phyloP scores from a whole-genome alignment of 1,140 invertebrate genomes.

The Apis florea region DNA sequence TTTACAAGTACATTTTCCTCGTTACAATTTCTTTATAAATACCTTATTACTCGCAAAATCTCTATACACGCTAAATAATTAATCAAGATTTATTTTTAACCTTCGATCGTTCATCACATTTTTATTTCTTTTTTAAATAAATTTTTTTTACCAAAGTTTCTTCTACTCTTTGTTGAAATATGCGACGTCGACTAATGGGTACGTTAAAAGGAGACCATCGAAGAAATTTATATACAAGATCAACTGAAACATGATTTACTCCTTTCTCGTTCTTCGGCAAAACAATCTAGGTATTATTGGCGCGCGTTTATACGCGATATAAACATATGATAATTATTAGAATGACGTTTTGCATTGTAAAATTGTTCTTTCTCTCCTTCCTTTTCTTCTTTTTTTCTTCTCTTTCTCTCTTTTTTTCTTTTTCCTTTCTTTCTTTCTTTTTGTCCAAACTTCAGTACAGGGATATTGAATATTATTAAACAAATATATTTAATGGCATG shows the following conservation, averaged over 20 bases:
- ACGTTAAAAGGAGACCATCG: constrained; percentile 31
- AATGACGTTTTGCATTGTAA: constrained; percentile 56
- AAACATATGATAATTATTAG: constrained; percentile 49
- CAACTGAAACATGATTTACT: constrained; percentile 20
- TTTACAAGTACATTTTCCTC: constrained; percentile 32
- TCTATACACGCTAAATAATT: not conserved
- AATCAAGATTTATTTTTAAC: not conserved
- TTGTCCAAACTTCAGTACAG: not conserved
- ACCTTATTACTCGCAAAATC: constrained; percentile 1
- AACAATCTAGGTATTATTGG: constrained; percentile 41
- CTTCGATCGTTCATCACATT: not conserved
- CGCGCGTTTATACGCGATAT: constrained; percentile 47
- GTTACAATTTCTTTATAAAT: constrained; percentile 19
- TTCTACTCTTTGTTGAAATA: constrained; percentile 28
- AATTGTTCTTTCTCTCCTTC: not conserved
- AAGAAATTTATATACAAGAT: constrained; percentile 37
- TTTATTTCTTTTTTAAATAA: constrained; percentile 37
- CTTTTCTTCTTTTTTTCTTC: not conserved
- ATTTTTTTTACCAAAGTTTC: constrained; percentile 5
- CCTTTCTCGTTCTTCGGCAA: constrained; percentile 37
- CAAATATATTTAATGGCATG: not conserved
- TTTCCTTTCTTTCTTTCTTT: not conserved
- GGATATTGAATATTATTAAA: not conserved
- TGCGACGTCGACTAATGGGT: constrained; percentile 37
- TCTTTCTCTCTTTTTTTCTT: not conserved